phyloP scores from a whole-genome alignment of 2,113 vertebrate genomes.

The Pungitius pungitius region DNA sequence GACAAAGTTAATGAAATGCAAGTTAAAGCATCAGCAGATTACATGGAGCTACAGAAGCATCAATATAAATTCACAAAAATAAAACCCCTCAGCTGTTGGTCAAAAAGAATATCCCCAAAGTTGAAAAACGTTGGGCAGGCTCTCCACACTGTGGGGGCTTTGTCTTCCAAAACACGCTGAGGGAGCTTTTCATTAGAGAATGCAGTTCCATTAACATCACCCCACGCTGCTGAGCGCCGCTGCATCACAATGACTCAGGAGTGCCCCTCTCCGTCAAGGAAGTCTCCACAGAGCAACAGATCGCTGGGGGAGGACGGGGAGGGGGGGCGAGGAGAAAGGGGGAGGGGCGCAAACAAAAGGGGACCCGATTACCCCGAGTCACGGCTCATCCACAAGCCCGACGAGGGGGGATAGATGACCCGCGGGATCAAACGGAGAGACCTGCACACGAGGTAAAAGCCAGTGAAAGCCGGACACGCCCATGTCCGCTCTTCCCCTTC shows the following conservation, averaged over 20 bases:
- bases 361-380: slow-evolving; percentile 73
- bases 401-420: slow-evolving; percentile 75
- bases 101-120: slow-evolving; percentile 59
- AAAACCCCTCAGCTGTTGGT: slow-evolving; percentile 29
- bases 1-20: slow-evolving; percentile 55
- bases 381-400: slow-evolving; percentile 76
- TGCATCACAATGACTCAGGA: slow-evolving; percentile 80
- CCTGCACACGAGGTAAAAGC: slow-evolving; percentile 66
- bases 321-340: slow-evolving; percentile 53
- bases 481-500: slow-evolving; percentile 53
- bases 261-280: slow-evolving; percentile 74
- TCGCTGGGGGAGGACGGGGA: slow-evolving; percentile 60
- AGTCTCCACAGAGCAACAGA: slow-evolving; percentile 68
- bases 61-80: slow-evolving; percentile 3
- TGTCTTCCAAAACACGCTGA: slow-evolving; percentile 75
- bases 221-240: slow-evolving; percentile 70
- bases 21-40: slow-evolving; percentile 26
- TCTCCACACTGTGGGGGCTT: slow-evolving; percentile 69
- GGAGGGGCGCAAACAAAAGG: slow-evolving; percentile 70
- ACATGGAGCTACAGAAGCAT: slow-evolving; percentile 44
- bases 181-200: slow-evolving; percentile 78
- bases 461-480: slow-evolving; percentile 71
- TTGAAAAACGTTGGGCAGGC: slow-evolving; percentile 51
- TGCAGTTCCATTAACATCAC: slow-evolving; percentile 80
- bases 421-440: slow-evolving; percentile 74